These are phyloP conservation scores for Phortica variegata DNA, from an alignment of 1,140 invertebrate genomes.

Conservation along the genomic window DNA sequence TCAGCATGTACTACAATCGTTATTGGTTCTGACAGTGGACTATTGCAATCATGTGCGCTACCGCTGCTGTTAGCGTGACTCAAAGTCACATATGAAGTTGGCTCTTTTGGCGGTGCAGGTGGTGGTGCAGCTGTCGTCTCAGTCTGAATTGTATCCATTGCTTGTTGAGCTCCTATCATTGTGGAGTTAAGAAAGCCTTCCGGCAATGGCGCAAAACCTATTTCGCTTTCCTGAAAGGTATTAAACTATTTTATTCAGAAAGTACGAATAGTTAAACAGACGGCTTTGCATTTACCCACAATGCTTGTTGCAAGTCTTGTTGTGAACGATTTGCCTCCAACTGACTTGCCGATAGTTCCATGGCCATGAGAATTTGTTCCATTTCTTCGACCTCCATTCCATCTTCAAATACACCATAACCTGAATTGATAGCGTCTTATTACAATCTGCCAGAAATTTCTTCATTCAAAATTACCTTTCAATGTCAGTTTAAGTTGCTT, in stretches of 20 bases:
- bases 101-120: background rate
- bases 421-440: background rate
- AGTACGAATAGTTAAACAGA: background rate
- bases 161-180: constrained; percentile 18
- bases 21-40: constrained; percentile 12
- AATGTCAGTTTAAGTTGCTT: constrained; percentile 11
- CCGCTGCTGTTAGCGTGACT: background rate
- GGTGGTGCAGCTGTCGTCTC: no score
- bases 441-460: no score
- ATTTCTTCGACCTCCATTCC: constrained; percentile 36
- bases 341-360: constrained; percentile 19
- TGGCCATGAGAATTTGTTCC: constrained; percentile 21
- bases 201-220: constrained; percentile 14
- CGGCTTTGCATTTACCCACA: background rate
- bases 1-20: constrained; percentile 18
- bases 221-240: constrained; percentile 24
- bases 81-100: background rate
- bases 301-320: background rate
- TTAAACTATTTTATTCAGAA: background rate
- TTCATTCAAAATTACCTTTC: background rate
- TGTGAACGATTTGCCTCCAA: background rate
- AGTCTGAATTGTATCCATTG: no score
- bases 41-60: constrained; percentile 10
- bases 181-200: constrained; percentile 22
- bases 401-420: constrained; percentile 31